Conservation (phyloP, 2,888 invertebrate genomes). For the Apomyelois bistriatella region DNA sequence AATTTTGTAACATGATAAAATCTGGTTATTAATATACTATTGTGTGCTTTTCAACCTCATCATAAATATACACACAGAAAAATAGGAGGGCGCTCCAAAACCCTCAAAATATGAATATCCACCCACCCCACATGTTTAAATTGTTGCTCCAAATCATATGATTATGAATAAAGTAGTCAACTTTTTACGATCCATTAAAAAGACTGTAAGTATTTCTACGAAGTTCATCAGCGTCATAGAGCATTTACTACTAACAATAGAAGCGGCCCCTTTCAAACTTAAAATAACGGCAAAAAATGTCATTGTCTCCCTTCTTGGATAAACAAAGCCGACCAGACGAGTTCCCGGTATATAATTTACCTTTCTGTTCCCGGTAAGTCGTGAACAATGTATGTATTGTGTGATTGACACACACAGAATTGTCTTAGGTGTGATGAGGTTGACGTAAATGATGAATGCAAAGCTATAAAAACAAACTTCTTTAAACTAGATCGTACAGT, state of each 20-base stretch:
- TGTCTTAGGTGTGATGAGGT: not conserved
- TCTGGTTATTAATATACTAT: no score
- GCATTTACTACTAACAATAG: conserved; percentile 50
- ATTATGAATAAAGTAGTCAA: not conserved
- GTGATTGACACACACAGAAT: conserved; percentile 41
- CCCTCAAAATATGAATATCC: no score
- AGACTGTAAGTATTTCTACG: conserved; percentile 24
- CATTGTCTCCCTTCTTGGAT: conserved; percentile 56
- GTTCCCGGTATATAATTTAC: conserved; percentile 59
- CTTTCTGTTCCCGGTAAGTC: conserved; percentile 50
- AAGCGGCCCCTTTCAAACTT: conserved; percentile 37
- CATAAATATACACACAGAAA: no score
- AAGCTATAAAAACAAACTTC: not conserved
- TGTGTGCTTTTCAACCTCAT: no score
- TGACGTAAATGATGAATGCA: not conserved
- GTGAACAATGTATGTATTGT: conserved; percentile 63
- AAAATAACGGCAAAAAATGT: conserved; percentile 48
- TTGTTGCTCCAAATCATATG: not conserved
- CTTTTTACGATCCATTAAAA: conserved; percentile 12
- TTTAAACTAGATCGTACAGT: not conserved
- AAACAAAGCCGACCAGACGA: conserved; percentile 48
- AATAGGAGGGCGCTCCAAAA: no score
- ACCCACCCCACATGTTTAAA: no score
- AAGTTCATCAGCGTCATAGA: conserved; percentile 34
- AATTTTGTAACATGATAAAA: no score